A percentile compares a stretch with the other conserved stretches of the same genome.
Conservation (phyloP, 2,113 vertebrate genomes). For the Hystrix cristata region DNA sequence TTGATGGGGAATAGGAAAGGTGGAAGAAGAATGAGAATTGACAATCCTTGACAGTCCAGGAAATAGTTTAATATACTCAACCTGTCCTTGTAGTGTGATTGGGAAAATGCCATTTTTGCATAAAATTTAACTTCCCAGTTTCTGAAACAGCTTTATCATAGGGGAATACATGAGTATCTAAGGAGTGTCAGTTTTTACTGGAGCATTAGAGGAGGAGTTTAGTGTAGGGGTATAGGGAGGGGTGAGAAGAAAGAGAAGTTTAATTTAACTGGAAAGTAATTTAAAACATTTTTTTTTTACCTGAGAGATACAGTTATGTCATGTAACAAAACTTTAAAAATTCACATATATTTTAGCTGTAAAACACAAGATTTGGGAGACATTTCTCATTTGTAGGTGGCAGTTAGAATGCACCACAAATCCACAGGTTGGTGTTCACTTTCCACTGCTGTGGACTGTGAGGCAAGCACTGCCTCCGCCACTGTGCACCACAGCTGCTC, state of each 20-base stretch:
- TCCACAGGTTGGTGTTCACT: fast-evolving
- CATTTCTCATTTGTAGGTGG: neutral
- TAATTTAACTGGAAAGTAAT: constrained; percentile 36
- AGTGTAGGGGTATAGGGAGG: no score
- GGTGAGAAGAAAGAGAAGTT: neutral
- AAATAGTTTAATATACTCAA: constrained; percentile 29
- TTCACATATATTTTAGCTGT: neutral
- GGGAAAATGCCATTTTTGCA: constrained; percentile 16
- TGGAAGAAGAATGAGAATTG: neutral
- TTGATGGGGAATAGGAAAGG: constrained; percentile 9
- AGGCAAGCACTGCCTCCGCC: neutral
- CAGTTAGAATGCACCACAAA: neutral
- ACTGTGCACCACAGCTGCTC: neutral
- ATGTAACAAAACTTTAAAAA: constrained; percentile 20
- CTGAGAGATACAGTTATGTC: neutral
- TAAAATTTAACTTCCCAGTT: neutral
- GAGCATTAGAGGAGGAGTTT: neutral
- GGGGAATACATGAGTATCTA: neutral
- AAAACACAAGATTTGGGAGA: neutral
- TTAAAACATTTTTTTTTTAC: constrained; percentile 13
- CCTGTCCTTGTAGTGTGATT: neutral
- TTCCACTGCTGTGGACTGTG: neutral
- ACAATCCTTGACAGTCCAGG: neutral
- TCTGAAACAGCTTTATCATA: neutral
- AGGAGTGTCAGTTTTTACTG: neutral